A percentile compares a stretch with the other conserved stretches of the same genome.
Evolutionary conservation across 2,888 invertebrate genomes (phyloP).

Genomic region (Erebia aethiops): DNA sequence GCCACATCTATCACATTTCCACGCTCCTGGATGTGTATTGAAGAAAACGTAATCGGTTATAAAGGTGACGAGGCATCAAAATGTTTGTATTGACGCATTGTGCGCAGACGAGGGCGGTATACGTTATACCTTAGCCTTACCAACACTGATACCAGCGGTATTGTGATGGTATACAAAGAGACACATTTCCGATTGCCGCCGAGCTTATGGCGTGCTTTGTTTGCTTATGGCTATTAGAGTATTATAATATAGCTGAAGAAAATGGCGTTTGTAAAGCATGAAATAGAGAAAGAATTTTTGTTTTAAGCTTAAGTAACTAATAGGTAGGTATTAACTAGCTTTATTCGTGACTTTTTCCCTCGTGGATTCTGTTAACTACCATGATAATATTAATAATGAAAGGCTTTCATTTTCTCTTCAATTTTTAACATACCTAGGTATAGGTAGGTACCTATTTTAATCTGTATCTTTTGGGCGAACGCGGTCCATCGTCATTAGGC

Average conservation of each 20-base stretch:
- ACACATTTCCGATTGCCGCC: constrained; percentile 42
- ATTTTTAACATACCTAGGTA: no score
- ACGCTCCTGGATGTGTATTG: constrained; percentile 58
- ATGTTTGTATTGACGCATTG: constrained; percentile 62
- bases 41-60: constrained; percentile 79
- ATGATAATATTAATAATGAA: no score
- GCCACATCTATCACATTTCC: constrained; percentile 46
- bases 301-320: no score
- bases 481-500: no score
- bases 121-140: constrained; percentile 11
- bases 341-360: no score
- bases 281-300: no score
- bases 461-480: no score
- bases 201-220: constrained; percentile 11
- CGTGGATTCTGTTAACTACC: no score
- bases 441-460: no score
- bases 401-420: no score
- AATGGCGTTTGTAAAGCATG: no score
- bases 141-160: constrained; percentile 22
- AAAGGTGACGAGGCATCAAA: constrained; percentile 72
- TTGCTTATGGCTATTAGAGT: constrained; percentile 17
- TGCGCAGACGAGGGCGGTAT: constrained; percentile 46
- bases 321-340: no score
- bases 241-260: background rate
- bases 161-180: constrained; percentile 40